Conservation (phyloP, 2,797 vertebrate species). For the Tamandua tetradactyla region DNA sequence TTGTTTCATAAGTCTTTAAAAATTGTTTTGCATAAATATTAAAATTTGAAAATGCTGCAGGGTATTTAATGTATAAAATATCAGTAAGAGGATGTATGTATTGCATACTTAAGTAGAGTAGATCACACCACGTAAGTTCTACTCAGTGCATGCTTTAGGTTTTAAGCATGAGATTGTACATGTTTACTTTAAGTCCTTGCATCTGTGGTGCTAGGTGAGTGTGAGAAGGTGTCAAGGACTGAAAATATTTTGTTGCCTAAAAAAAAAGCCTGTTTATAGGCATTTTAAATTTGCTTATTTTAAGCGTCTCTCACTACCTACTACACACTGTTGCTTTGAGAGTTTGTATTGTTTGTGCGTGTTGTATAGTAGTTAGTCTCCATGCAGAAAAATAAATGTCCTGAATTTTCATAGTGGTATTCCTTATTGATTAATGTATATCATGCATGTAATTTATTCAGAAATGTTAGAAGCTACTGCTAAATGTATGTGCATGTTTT, state of each 20-base stretch:
- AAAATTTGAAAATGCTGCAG: slow-evolving; percentile 72
- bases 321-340: slow-evolving; percentile 70
- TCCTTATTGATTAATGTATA: slow-evolving; percentile 74
- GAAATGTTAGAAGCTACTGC: slow-evolving; percentile 60
- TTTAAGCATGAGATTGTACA: slow-evolving; percentile 82
- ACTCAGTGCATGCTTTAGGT: slow-evolving; percentile 82
- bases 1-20: slow-evolving; percentile 47
- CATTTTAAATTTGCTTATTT: slow-evolving; percentile 68
- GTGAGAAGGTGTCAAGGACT: slow-evolving; percentile 83
- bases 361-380: slow-evolving; percentile 60
- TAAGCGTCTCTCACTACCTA: slow-evolving; percentile 73
- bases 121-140: slow-evolving; percentile 75
- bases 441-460: slow-evolving; percentile 79
- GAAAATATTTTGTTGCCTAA: slow-evolving; percentile 80
- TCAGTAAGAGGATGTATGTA: slow-evolving; percentile 66
- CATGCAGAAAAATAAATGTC: slow-evolving; percentile 76
- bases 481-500: slow-evolving; percentile 79
- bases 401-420: slow-evolving; percentile 73
- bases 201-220: slow-evolving; percentile 86
- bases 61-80: slow-evolving; percentile 70
- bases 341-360: slow-evolving; percentile 42
- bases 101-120: slow-evolving; percentile 77
- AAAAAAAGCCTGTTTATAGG: slow-evolving; percentile 62
- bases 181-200: slow-evolving; percentile 83
- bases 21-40: slow-evolving; percentile 68